These are phyloP conservation scores for Rhadina sibilatrix DNA, from an alignment of 2,113 vertebrate genomes.

Conservation along the genomic window DNA sequence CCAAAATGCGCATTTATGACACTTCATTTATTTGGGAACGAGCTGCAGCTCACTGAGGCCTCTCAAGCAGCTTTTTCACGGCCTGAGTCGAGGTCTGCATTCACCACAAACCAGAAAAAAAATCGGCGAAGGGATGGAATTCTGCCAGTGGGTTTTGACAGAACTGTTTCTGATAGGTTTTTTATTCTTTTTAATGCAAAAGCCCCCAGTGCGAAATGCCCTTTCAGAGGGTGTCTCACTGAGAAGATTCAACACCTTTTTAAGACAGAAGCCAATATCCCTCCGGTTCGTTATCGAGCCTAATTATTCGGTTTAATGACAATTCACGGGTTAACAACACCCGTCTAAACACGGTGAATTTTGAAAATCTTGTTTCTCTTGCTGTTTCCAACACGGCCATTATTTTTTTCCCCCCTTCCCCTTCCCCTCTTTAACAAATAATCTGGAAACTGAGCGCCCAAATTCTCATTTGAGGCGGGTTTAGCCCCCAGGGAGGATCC, in stretches of 20 bases:
- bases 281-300: neutral
- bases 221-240: neutral
- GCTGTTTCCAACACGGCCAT: rapidly evolving
- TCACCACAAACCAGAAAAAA: neutral
- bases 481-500: neutral
- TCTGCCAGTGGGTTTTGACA: neutral
- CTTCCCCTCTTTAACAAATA: neutral
- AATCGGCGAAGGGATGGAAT: neutral
- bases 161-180: rapidly evolving
- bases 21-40: neutral
- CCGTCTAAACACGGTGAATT: neutral
- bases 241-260: neutral
- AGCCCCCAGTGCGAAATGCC: rapidly evolving
- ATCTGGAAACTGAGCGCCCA: too few relatives aligned
- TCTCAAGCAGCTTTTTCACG: neutral
- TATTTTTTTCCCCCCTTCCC: rapidly evolving
- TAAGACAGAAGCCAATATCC: neutral
- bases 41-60: neutral
- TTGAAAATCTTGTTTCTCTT: neutral
- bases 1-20: too few relatives aligned
- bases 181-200: neutral
- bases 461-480: rapidly evolving
- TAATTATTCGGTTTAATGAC: neutral
- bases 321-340: neutral
- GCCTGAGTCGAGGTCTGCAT: neutral